Evolutionary conservation across 2,797 vertebrate genomes (phyloP).

Genomic region (Sandelia bainsii): DNA sequence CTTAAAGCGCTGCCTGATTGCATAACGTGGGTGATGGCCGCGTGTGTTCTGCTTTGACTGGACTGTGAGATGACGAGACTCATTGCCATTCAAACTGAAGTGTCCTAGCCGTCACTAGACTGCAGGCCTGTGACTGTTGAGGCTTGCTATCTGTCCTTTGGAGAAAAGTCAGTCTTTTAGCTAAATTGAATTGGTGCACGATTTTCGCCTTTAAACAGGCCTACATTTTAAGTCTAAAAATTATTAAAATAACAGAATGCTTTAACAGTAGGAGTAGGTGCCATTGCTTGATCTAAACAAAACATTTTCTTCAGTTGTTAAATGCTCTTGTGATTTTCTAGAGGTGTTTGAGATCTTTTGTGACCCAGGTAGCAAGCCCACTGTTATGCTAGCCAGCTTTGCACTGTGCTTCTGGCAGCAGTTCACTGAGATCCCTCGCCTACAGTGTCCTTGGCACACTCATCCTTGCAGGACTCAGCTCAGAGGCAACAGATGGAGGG

Average conservation of each 20-base stretch:
- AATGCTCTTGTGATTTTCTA: conserved; percentile 62
- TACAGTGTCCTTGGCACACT: conserved; percentile 87
- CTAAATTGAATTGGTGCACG: conserved; percentile 42
- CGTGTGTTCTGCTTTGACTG: conserved; percentile 74
- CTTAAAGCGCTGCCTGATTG: conserved; percentile 81
- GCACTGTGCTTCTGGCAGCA: conserved; percentile 78
- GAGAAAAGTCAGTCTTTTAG: conserved; percentile 37
- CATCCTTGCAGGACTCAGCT: conserved; percentile 83
- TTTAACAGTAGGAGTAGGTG: conserved; percentile 4
- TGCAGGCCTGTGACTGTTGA: conserved; percentile 58
- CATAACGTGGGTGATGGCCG: conserved; percentile 78
- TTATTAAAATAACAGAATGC: neutral
- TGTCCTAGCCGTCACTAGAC: conserved; percentile 44
- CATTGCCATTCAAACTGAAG: conserved; percentile 70
- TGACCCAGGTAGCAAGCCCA: conserved; percentile 75
- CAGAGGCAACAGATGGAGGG: conserved; percentile 90
- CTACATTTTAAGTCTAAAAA: conserved; percentile 10
- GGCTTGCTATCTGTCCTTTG: conserved; percentile 53
- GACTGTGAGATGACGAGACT: conserved; percentile 71
- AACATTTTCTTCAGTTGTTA: conserved; percentile 30
- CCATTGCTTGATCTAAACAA: conserved; percentile 20
- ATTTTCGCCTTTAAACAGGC: conserved; percentile 44
- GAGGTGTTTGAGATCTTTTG: conserved; percentile 63
- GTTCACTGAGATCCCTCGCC: conserved; percentile 83
- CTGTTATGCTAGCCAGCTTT: conserved; percentile 72